phyloP scores from a whole-genome alignment of 2,113 vertebrate genomes.

The Aix galericulata region DNA sequence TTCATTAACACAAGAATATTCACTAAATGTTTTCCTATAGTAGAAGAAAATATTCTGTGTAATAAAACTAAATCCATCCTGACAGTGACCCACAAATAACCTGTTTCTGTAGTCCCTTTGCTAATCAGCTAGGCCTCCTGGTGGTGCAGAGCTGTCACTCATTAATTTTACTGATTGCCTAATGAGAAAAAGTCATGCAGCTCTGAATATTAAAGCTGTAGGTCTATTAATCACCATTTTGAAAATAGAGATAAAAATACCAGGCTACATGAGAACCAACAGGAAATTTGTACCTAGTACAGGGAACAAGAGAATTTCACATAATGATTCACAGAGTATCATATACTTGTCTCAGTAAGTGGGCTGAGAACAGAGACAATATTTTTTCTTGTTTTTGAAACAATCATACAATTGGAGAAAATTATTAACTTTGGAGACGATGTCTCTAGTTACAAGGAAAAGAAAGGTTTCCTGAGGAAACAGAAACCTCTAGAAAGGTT shows the following conservation, averaged over 20 bases:
- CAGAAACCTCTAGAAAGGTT: not conserved
- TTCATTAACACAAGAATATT: conserved; percentile 42
- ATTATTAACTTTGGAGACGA: not conserved
- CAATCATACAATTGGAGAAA: not conserved
- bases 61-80: conserved; percentile 35
- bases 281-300: not conserved
- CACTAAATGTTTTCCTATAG: conserved; percentile 46
- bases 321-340: not conserved
- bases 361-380: not conserved
- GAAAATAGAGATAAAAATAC: conserved; percentile 42
- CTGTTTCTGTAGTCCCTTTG: conserved; percentile 34
- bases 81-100: conserved; percentile 56
- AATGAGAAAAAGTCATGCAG: conserved; percentile 66
- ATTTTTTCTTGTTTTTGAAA: not conserved
- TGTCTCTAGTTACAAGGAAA: not conserved
- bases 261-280: not conserved
- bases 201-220: conserved; percentile 60
- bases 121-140: conserved; percentile 55
- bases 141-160: conserved; percentile 49
- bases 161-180: conserved; percentile 71
- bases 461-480: no score
- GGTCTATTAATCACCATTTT: conserved; percentile 53
- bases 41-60: conserved; percentile 15
- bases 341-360: not conserved
- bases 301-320: not conserved